phyloP scores from a whole-genome alignment of 2,113 vertebrate genomes.

The Aptenodytes forsteri region DNA sequence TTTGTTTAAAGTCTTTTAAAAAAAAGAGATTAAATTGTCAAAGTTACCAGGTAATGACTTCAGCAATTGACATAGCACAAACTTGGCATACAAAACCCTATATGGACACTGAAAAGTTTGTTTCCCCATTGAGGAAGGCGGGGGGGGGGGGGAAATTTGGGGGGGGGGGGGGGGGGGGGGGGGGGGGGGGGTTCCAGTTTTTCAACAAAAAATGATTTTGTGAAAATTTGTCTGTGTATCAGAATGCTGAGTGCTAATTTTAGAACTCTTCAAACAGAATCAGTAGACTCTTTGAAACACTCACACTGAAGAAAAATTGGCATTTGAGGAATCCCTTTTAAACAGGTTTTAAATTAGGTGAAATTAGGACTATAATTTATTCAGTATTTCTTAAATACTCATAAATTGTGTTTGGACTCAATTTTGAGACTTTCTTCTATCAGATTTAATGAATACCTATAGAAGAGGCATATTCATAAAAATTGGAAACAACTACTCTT shows the following conservation, averaged over 20 bases:
- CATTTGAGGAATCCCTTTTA: neutral
- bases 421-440: neutral
- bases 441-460: neutral
- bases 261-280: conserved; percentile 15
- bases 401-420: neutral
- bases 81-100: neutral
- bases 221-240: neutral
- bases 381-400: neutral
- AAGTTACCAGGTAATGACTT: neutral
- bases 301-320: neutral
- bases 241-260: conserved; percentile 13
- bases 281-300: neutral
- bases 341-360: neutral
- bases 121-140: neutral
- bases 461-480: neutral
- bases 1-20: neutral
- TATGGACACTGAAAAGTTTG: neutral
- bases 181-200: neutral
- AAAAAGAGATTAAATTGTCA: neutral
- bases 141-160: no score
- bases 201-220: neutral
- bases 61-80: neutral
- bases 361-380: neutral
- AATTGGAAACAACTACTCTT: neutral
- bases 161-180: no score